These are phyloP conservation scores for Acanthococcus lagerstroemiae DNA, from an alignment of 2,888 invertebrate genomes.

Conservation along the genomic window DNA sequence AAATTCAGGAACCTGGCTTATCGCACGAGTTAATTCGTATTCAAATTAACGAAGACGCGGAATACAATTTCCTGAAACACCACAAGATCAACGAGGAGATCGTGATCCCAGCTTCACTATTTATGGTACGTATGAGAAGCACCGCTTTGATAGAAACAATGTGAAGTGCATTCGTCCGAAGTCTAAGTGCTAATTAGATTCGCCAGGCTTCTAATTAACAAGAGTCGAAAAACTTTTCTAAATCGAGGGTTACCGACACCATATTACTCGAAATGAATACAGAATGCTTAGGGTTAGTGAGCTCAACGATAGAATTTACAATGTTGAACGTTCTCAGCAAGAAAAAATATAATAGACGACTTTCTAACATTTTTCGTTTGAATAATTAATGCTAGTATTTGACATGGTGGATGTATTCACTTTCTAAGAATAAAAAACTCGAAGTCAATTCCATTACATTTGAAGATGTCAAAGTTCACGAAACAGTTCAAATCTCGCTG, in stretches of 20 bases:
- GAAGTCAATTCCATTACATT: constrained; percentile 68
- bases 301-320: too few species aligned
- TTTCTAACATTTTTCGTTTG: too few species aligned
- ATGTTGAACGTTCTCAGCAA: too few species aligned
- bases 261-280: too few species aligned
- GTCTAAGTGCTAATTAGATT: too few species aligned
- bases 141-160: too few species aligned
- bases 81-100: constrained; percentile 16
- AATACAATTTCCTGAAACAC: constrained; percentile 7
- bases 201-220: too few species aligned
- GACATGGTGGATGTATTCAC: constrained; percentile 68
- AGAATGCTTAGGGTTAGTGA: too few species aligned
- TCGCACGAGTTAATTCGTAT: constrained; percentile 13
- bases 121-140: constrained; percentile 46
- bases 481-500: constrained; percentile 51
- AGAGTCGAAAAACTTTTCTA: too few species aligned
- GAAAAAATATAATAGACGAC: too few species aligned
- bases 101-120: constrained; percentile 19
- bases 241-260: too few species aligned
- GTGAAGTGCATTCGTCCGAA: too few species aligned
- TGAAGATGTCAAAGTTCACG: constrained; percentile 69
- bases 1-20: not conserved
- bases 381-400: constrained; percentile 41
- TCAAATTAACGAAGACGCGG: constrained; percentile 11
- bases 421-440: constrained; percentile 54